Base-by-base conservation (phyloP, 2,888 invertebrate genomes). In the Protophormia terraenovae region DNA sequence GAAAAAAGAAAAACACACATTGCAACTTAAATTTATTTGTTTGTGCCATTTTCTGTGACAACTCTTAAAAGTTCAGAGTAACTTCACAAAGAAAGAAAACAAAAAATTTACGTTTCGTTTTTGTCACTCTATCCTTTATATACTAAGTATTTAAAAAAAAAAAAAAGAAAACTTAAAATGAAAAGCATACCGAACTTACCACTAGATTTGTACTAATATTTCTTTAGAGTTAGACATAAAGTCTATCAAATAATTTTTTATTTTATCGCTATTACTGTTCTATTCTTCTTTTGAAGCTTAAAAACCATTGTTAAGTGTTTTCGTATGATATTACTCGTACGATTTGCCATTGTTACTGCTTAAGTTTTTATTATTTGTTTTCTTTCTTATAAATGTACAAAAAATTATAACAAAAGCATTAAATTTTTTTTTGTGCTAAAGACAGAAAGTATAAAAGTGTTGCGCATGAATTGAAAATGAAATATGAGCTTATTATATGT, bases 401-500 rank as follows among this genome's bases (percentile, higher is more conserved):
- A 38, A n/a, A 60, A 71, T 10, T 60, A 24, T 16, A 62, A 55
- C 50, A 77, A 77, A 67, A 67, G 32, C 41, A 77, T 67, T 45
- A 66, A 24, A 27, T 47, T 50, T 41, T 53, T 12, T 45, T 45
- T 45, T n/a, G 2, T 41, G 64, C 64, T 16, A 16, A 50, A 41
- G 22, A 32, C 4, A 29, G 16, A 76, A 29, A 79, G 10, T 2
- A 38, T 22, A 66, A 77, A 73, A 82, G 62, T 71, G 83, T 83
- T 79, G 47, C 66, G 58, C 75, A 76, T 84, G 84, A 83, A 86
- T 86, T 84, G 72, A 80, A 86, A 86, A 77, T 84, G 86, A 86
- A 77, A 84, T 84, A 84, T 86, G 86, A 84, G 76, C 76, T 67
- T 82, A 82, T 84, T 79, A 72, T 76, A 62, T 82, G 81, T 69